Conservation (phyloP, 1,140 invertebrate species). For the Pissodes strobi region DNA sequence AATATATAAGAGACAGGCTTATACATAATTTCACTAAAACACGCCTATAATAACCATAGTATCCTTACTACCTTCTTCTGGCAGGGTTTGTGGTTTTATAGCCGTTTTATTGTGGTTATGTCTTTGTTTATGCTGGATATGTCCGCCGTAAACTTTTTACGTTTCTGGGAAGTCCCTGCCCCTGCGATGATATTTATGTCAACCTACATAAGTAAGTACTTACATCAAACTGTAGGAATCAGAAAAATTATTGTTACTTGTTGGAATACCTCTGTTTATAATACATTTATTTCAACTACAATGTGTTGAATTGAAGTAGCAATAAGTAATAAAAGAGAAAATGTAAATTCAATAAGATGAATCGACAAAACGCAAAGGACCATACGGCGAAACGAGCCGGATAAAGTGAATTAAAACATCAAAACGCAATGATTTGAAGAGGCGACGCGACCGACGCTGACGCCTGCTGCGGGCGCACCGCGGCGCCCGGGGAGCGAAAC, state of each 20-base stretch:
- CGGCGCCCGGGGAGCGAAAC: background rate
- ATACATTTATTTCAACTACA: no score
- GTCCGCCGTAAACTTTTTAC: background rate
- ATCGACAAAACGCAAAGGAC: no score
- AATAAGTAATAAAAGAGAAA: no score
- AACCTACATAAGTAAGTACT: no score
- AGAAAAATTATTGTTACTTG: no score
- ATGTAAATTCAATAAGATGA: no score
- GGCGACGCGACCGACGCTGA: background rate
- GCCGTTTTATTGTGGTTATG: constrained; percentile 1
- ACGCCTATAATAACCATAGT: constrained; percentile 2
- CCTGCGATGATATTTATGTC: no score
- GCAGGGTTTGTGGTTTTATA: constrained; percentile 3
- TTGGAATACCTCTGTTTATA: no score
- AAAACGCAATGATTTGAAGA: constrained; percentile 42
- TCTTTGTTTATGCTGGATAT: constrained; percentile 10
- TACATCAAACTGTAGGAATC: no score
- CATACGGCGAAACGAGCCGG: background rate
- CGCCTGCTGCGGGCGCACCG: background rate
- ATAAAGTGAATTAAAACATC: constrained; percentile 39
- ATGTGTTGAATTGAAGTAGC: no score
- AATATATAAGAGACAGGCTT: no score
- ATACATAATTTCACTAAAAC: background rate
- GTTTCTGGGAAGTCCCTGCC: background rate
- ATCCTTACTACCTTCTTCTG: constrained; percentile 5